A percentile compares a stretch with the other conserved stretches of the same genome.
These are phyloP conservation scores for Stratiomys singularior DNA, from an alignment of 2,888 invertebrate genomes.

Conservation along the genomic window DNA sequence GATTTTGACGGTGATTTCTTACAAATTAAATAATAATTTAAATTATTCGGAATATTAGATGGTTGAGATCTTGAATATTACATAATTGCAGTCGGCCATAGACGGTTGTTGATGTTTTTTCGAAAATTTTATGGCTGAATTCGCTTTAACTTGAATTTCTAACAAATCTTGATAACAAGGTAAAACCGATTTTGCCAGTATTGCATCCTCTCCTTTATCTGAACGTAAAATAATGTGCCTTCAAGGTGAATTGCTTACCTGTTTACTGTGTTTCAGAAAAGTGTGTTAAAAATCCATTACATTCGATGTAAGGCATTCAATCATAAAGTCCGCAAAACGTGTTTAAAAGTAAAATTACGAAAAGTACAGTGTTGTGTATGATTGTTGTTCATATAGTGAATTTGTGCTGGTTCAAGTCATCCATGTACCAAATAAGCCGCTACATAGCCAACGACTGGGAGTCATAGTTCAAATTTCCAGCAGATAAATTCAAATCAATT, in stretches of 20 bases:
- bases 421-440: conserved; percentile 19
- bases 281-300: conserved; percentile 28
- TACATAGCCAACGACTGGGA: background rate
- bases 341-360: conserved; percentile 10
- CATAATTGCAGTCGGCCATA: too few species aligned
- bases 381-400: background rate
- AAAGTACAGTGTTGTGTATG: conserved; percentile 20
- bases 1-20: background rate
- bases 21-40: background rate
- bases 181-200: background rate
- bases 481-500: conserved; percentile 33
- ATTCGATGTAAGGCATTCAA: conserved; percentile 7
- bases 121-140: too few species aligned
- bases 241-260: conserved; percentile 26
- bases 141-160: too few species aligned
- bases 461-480: conserved; percentile 34
- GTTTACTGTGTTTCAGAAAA: conserved; percentile 25
- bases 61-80: too few species aligned
- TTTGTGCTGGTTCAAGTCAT: background rate
- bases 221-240: conserved; percentile 25
- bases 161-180: too few species aligned
- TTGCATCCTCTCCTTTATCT: background rate
- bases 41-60: background rate
- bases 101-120: too few species aligned
- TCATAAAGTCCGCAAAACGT: conserved; percentile 10